A percentile compares a stretch with the other conserved stretches of the same genome.
Evolutionary conservation across 1,140 invertebrate species (phyloP).

Genomic region (Calephelis nemesis): DNA sequence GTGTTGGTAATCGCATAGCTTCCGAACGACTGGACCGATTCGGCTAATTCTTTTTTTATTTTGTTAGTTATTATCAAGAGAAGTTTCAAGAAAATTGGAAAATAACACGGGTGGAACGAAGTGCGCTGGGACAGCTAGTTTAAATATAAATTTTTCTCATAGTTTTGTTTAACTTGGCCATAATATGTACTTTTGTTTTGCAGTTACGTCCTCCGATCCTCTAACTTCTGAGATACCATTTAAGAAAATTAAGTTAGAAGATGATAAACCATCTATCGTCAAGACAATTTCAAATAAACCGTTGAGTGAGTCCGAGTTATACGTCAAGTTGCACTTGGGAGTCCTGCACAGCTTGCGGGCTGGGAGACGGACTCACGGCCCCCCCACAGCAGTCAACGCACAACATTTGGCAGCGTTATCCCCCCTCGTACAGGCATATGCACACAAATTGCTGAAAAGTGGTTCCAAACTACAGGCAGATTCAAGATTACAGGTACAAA

Average conservation of each 20-base stretch:
- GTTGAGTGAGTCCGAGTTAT: conserved; percentile 69
- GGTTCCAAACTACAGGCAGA: conserved; percentile 49
- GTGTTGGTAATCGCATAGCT: too few relatives aligned
- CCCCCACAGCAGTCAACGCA: conserved; percentile 80
- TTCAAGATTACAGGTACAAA: conserved; percentile 55
- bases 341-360: conserved; percentile 82
- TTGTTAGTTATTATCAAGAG: too few relatives aligned
- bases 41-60: too few relatives aligned
- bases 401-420: conserved; percentile 80
- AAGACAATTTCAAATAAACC: conserved; percentile 51
- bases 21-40: too few relatives aligned
- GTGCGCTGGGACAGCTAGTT: too few relatives aligned
- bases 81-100: too few relatives aligned
- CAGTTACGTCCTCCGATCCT: conserved; percentile 36
- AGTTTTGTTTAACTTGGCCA: too few relatives aligned
- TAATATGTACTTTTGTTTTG: too few relatives aligned
- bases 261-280: conserved; percentile 40
- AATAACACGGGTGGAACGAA: too few relatives aligned
- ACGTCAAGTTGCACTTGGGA: conserved; percentile 83
- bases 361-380: conserved; percentile 68
- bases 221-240: conserved; percentile 57
- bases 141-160: too few relatives aligned
- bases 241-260: conserved; percentile 71
- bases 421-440: conserved; percentile 67
- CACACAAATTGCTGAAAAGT: conserved; percentile 51